Base-by-base conservation (phyloP, 30 jellyfish, hydroid and myxozoan species). In the Chrysaora quinquecirrha region DNA sequence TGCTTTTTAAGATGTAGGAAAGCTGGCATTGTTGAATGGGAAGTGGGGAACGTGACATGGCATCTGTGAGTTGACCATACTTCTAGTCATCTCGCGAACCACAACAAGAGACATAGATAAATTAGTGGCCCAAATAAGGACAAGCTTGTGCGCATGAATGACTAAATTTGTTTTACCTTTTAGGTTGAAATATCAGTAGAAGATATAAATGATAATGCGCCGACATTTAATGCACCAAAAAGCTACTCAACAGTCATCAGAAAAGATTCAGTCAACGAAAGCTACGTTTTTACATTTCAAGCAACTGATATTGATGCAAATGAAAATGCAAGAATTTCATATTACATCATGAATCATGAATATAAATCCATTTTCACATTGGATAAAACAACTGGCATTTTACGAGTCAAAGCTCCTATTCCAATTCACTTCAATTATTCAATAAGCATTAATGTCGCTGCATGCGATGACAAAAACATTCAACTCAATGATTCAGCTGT, bases 201-300 rank as follows among this genome's bases (percentile, higher is more conserved):
- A 3, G 84, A 72, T 34, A 21, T 34, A 22, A 67, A 67, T 82
- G 87, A 82, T 21, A 68, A 60, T 66, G 21, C 66, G 29, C 96
- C 91, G 10, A 38, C n/a, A 62, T 87, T 87, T 71, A 62, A 73
- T 43, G 73, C 25, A 2, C 76, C 81, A 3, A 81, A 71, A 34
- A 64, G n/a, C 1, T 87, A 64, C 61, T 80, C 96, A 16, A 33
- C 80, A 0, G 83, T 87, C 56, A 80, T 87, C 29, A 65, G 81
- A 20, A 58, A 62, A 20, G 96, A 80, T 24, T 31, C 88, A 9
- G 58, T 9, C 25, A 49, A 76, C 32, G 80, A 75, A 12, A 71
- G 83, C 1, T 62, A 34, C 33, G 84, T 87, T 21, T 73, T 61
- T 34, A 27, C 73, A 2, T 78, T 76, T 20, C 50, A 12, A 48